These are phyloP conservation scores for Turdus rufiventris DNA, from an alignment of 2,113 vertebrate genomes.

Conservation along the genomic window DNA sequence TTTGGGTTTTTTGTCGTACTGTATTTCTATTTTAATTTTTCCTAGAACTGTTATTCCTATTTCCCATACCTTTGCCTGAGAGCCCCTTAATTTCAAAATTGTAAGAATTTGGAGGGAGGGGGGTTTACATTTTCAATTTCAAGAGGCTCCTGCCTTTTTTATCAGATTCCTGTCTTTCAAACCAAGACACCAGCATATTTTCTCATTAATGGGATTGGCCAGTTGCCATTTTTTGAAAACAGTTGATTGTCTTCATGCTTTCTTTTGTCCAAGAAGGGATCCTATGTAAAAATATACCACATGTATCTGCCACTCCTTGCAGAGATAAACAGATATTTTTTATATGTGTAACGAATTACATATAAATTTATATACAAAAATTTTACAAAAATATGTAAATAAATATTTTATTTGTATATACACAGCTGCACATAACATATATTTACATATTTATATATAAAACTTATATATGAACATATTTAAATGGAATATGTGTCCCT, in stretches of 20 bases:
- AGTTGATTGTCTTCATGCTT: background rate
- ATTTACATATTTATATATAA: background rate
- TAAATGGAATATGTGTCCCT: background rate
- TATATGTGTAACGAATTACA: rapidly evolving
- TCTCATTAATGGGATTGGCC: background rate
- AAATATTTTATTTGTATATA: background rate
- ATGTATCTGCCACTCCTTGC: rapidly evolving
- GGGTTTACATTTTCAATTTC: no score
- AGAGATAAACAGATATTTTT: background rate
- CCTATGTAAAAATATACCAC: background rate
- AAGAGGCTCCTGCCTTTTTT: no score
- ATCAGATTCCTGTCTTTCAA: no score
- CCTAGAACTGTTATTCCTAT: no score
- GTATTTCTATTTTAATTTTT: no score
- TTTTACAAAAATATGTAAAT: background rate
- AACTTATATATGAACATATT: background rate
- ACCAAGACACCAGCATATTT: no score
- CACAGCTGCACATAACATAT: background rate
- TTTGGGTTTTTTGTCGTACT: no score
- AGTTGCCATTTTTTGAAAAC: background rate
- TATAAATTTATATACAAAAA: background rate
- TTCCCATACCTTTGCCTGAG: no score
- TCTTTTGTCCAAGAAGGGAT: background rate
- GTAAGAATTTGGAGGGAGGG: no score
- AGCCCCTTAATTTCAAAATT: no score